Evolutionary conservation across 2,888 invertebrate genomes (phyloP).

Genomic region (Rhabditoides inermis): DNA sequence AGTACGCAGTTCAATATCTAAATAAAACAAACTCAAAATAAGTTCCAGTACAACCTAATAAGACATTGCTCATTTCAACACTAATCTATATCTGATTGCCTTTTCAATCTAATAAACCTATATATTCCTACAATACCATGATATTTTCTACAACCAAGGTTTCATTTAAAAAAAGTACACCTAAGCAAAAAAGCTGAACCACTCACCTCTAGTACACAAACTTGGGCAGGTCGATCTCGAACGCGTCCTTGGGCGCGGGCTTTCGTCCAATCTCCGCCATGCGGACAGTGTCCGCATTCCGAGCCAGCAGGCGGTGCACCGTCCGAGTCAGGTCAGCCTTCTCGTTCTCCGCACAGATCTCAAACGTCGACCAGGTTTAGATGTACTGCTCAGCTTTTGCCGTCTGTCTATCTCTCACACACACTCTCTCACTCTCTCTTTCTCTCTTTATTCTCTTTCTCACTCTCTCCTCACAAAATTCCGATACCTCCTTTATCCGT

Average conservation of each 20-base stretch:
- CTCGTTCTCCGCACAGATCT: too few species aligned
- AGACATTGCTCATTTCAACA: too few species aligned
- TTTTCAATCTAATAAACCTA: too few species aligned
- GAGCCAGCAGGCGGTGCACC: slow-evolving; percentile 31
- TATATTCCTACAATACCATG: background rate
- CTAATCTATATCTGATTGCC: too few species aligned
- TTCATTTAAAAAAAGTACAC: too few species aligned
- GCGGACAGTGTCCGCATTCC: slow-evolving; percentile 38
- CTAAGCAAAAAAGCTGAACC: background rate
- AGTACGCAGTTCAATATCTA: too few species aligned
- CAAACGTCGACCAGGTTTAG: too few species aligned
- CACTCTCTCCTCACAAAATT: too few species aligned
- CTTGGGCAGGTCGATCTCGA: slow-evolving; percentile 41
- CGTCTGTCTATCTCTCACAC: background rate
- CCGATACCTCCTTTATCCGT: too few species aligned
- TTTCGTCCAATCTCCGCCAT: slow-evolving; percentile 38
- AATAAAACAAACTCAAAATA: too few species aligned
- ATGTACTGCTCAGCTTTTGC: background rate
- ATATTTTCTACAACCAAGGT: background rate
- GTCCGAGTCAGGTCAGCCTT: slow-evolving; percentile 34
- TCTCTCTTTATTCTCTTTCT: background rate
- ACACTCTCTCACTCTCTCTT: background rate
- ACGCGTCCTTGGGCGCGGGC: slow-evolving; percentile 35
- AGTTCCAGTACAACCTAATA: too few species aligned
- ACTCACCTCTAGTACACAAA: slow-evolving; percentile 7